Evolutionary conservation across 2,888 invertebrate species (phyloP).

Genomic region (Hecatera dysodea): DNA sequence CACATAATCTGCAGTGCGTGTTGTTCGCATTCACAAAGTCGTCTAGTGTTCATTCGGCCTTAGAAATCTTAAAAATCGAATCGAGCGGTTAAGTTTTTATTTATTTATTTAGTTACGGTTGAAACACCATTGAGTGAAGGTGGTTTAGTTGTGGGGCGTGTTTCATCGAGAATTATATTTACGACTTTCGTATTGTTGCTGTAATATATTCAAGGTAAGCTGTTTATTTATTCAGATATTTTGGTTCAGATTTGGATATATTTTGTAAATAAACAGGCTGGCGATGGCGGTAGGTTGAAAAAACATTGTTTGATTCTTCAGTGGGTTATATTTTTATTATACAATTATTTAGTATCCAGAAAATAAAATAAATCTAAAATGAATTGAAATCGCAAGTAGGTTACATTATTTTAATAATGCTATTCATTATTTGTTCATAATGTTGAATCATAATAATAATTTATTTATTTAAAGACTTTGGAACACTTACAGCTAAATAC

Average conservation of each 20-base stretch:
- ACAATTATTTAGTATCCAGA: too few species aligned
- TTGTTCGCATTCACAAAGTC: constrained; percentile 12
- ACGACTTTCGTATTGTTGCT: constrained; percentile 24
- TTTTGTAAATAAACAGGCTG: not conserved
- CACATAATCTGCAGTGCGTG: constrained; percentile 33
- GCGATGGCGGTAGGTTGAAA: too few species aligned
- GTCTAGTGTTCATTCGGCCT: constrained; percentile 27
- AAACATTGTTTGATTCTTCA: too few species aligned
- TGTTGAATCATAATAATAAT: too few species aligned
- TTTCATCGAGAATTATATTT: constrained; percentile 1
- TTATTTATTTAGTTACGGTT: constrained; percentile 46
- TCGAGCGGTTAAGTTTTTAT: constrained; percentile 12
- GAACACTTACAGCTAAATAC: too few species aligned
- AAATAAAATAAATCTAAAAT: too few species aligned
- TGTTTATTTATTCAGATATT: not conserved
- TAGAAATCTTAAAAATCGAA: constrained; percentile 39
- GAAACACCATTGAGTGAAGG: constrained; percentile 39
- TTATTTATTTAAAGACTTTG: too few species aligned
- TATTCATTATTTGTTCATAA: too few species aligned
- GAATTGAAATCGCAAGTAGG: too few species aligned
- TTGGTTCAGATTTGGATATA: not conserved
- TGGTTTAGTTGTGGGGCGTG: constrained; percentile 23
- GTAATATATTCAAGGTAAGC: constrained; percentile 36
- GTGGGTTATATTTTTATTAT: too few species aligned
- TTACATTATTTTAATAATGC: too few species aligned